Conservation (phyloP, 2,113 vertebrate genomes). For the Oreamnos americanus region DNA sequence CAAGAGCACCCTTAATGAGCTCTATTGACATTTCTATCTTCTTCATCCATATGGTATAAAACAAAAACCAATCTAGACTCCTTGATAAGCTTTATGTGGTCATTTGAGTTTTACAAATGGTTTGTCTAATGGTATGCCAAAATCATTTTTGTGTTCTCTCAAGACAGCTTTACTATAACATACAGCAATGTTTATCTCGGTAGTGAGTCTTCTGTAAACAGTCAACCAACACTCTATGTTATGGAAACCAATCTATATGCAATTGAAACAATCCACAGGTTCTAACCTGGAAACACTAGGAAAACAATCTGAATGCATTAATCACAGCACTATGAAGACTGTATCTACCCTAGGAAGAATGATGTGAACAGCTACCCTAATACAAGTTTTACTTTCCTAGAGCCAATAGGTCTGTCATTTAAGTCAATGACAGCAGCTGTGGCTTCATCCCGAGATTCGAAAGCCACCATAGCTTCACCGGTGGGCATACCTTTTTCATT, state of each 20-base stretch:
- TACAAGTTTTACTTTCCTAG: slow-evolving; percentile 97
- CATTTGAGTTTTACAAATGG: slow-evolving; percentile 72
- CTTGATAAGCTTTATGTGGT: slow-evolving; percentile 78
- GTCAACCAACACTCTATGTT: slow-evolving; percentile 79
- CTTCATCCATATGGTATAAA: slow-evolving; percentile 77
- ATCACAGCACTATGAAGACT: slow-evolving; percentile 83
- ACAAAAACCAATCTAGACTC: slow-evolving; percentile 79
- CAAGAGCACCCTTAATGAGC: slow-evolving; percentile 77
- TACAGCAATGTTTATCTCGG: slow-evolving; percentile 65
- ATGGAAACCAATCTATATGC: slow-evolving; percentile 79
- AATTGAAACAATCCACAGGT: slow-evolving; percentile 83
- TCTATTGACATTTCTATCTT: slow-evolving; percentile 78
- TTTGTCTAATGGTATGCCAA: slow-evolving; percentile 66
- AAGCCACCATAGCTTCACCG: slow-evolving; percentile 98
- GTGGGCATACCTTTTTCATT: slow-evolving; percentile 98
- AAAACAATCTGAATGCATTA: slow-evolving; percentile 85
- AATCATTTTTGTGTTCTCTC: slow-evolving; percentile 73
- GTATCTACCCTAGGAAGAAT: slow-evolving; percentile 78
- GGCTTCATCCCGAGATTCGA: slow-evolving; percentile 96
- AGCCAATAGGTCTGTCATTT: slow-evolving; percentile 97
- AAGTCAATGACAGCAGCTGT: slow-evolving; percentile 96
- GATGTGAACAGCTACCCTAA: slow-evolving; percentile 86
- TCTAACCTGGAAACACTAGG: slow-evolving; percentile 83
- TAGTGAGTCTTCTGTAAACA: slow-evolving; percentile 73
- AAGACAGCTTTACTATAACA: slow-evolving; percentile 68